Conservation (phyloP, 2,888 invertebrate species). For the Drosophila vallismaia region DNA sequence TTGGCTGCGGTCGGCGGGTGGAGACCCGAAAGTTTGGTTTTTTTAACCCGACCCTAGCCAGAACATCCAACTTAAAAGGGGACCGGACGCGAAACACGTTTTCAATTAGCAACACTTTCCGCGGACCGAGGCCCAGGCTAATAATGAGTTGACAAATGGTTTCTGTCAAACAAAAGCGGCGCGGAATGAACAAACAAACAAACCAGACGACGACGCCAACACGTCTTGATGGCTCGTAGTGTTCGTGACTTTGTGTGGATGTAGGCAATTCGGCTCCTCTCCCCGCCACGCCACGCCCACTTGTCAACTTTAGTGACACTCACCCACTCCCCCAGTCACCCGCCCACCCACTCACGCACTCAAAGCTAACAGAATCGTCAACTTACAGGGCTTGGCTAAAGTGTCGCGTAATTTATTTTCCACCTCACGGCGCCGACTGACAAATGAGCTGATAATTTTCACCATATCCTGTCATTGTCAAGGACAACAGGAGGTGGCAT, state of each 20-base stretch:
- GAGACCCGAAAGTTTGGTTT: conserved; percentile 10
- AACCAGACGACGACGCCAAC: conserved; percentile 23
- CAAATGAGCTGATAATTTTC: conserved; percentile 56
- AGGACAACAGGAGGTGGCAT: conserved; percentile 19
- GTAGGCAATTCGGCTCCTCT: conserved; percentile 34
- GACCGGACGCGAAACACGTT: conserved; percentile 53
- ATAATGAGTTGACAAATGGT: conserved; percentile 61
- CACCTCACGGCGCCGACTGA: conserved; percentile 51
- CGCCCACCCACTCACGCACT: conserved; percentile 4
- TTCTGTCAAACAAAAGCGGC: conserved; percentile 38
- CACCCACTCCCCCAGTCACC: conserved; percentile 1
- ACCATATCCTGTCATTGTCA: conserved; percentile 38
- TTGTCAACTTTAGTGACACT: conserved; percentile 27
- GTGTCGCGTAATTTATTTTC: conserved; percentile 57
- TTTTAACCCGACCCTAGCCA: not conserved
- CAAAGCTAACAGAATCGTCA: conserved; percentile 34
- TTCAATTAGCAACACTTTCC: conserved; percentile 62
- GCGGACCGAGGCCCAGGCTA: conserved; percentile 33
- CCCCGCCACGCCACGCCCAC: conserved; percentile 1
- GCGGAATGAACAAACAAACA: conserved; percentile 30
- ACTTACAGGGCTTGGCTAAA: conserved; percentile 39
- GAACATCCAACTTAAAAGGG: conserved; percentile 15
- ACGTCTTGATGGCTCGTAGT: conserved; percentile 39
- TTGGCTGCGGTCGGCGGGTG: conserved; percentile 18
- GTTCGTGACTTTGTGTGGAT: conserved; percentile 44